A percentile compares a stretch with the other conserved stretches of the same genome.
Conservation (phyloP, 2,797 vertebrate species). For the Parauchenoglanis ngamensis region DNA sequence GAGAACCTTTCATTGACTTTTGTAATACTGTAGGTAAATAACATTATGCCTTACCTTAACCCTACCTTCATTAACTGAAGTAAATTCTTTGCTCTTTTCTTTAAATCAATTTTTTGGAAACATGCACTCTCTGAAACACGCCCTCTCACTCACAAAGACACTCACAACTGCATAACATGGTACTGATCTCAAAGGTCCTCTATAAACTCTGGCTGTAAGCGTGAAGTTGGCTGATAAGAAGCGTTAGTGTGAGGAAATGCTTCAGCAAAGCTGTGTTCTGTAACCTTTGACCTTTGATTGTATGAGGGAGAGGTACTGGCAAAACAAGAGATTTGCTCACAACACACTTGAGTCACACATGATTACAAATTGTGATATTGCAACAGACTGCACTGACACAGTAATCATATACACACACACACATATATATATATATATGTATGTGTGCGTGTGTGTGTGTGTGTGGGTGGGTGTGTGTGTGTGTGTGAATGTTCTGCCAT, state of each 20-base stretch:
- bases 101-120: background rate
- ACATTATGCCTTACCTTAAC: too few relatives aligned
- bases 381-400: background rate
- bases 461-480: too few relatives aligned
- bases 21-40: background rate
- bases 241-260: conserved; percentile 26
- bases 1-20: background rate
- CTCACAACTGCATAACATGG: background rate
- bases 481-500: background rate
- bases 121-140: background rate
- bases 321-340: conserved; percentile 14
- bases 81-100: background rate
- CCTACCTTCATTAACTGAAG: background rate
- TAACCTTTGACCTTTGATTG: conserved; percentile 44
- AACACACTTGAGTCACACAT: background rate
- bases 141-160: conserved; percentile 3
- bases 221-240: conserved; percentile 49
- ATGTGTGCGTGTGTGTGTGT: too few relatives aligned
- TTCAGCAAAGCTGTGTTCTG: conserved; percentile 1
- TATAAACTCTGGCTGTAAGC: conserved; percentile 58
- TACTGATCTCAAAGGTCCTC: conserved; percentile 65
- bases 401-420: background rate
- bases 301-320: background rate
- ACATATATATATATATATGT: too few relatives aligned
- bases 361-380: background rate